phyloP scores from a whole-genome alignment of 2,888 invertebrate species.

The Noctua comes region DNA sequence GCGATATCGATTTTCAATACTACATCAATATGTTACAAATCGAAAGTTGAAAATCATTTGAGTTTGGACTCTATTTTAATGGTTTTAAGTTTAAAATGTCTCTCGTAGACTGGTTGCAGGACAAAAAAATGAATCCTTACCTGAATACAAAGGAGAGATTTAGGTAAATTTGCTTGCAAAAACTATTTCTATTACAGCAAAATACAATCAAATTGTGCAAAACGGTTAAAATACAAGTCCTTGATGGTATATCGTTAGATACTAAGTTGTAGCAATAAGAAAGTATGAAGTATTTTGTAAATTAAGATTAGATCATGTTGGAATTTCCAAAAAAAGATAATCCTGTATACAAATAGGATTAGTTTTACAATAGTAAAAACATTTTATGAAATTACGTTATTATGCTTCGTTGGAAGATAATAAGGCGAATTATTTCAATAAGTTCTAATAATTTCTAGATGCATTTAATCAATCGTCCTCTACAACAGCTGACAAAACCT shows the following conservation, averaged over 20 bases:
- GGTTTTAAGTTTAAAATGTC: constrained; percentile 17
- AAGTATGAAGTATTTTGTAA: background rate
- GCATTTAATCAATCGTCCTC: background rate
- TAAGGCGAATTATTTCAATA: background rate
- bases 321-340: no score
- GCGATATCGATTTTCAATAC: constrained; percentile 85
- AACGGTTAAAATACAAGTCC: constrained; percentile 39
- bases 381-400: background rate
- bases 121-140: constrained; percentile 77
- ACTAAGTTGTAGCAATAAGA: background rate
- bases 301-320: background rate
- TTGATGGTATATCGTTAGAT: background rate
- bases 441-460: background rate
- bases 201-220: constrained; percentile 67
- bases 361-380: no score
- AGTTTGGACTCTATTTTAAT: constrained; percentile 61
- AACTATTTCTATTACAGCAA: constrained; percentile 70
- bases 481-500: background rate
- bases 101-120: constrained; percentile 12
- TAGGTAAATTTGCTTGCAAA: constrained; percentile 72
- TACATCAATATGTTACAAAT: constrained; percentile 69
- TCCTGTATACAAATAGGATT: no score
- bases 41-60: constrained; percentile 23
- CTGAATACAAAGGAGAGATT: constrained; percentile 79
- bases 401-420: background rate